Evolutionary conservation across 2,888 invertebrate genomes (phyloP), one percentile per base, ranked within the genome.

Genomic region (Omphaloscelis lunosa): DNA sequence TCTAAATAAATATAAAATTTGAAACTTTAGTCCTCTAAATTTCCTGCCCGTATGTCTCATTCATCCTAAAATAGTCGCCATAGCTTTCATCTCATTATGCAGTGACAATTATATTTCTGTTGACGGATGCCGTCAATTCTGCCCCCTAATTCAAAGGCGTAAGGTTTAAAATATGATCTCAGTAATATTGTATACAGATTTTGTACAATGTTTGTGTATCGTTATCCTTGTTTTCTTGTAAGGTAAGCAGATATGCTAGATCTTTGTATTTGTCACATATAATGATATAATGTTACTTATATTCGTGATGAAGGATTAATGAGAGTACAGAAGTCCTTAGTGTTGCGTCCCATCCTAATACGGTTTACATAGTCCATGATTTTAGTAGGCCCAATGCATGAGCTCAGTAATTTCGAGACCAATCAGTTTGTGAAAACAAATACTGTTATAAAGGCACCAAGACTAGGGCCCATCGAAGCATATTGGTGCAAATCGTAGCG

Each of bases 81-180:
- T 91, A 90, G 93, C 96, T 96, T 95, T 96, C 96, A 95, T 96
- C 96, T 95, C 95, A 93, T 96, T 96, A 95, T 93, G 82, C 90
- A 84, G 91, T 88, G 91, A 94, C 94, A 95, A 95, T 95, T 96
- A 96, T 93, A 93, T 90, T 88, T 88, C 88, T 90, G 94, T 89
- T 94, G 96, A 96, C 91, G 92, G 96, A 95, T 90, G 89, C 88
- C 89, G 90, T 93, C 93, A 92, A 92, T 91, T 92, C 85, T 92
- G 90, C 88, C 90, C 89, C 89, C 89, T 94, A 94, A 93, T 89
- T 87, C 93, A 89, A 92, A 84, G 89, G 76, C 76, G 75, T 93
- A 94, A 92, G 91, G 94, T 91, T 88, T 90, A 93, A 91, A 93
- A 91, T 94, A 88, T 90, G 83, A 84, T 84, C 80, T 76, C 87